Evolutionary conservation across 2,797 vertebrate genomes (phyloP), one percentile per base, ranked within the genome.

Genomic region (Eremophila alpestris): DNA sequence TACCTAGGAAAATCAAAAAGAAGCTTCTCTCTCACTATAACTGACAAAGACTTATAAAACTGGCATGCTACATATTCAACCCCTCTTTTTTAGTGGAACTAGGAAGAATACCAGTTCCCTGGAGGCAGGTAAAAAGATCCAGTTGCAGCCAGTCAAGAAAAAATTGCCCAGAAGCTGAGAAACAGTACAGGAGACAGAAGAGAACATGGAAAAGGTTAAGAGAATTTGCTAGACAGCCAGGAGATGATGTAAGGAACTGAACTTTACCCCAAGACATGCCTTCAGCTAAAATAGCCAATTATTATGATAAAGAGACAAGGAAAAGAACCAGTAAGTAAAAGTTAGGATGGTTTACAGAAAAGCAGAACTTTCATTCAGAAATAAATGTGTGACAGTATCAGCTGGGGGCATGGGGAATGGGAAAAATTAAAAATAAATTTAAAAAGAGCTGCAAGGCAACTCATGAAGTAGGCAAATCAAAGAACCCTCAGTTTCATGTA

Each of bases 211-310:
- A 87, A 93, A 87, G 30, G 49, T 83, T 87, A 78, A 56, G 34
- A 83, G 58, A 91, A 67, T 55, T 71, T 83, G 7, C 54, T 51
- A 52, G 10, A 7, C 41, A 90, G 51, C 29, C 74, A 87, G 51
- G 67, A 49, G 55, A 84, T 30, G 10, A 84, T 85, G 49, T 41
- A 63, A 79, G 63, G 88, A 92, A 71, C 36, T 55, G 55, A 94
- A 77, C 32, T 90, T 68, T 79, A 92, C 63, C 55, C 43, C 78
- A 73, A 87, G 78, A 73, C 26, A 69, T 9, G 70, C 74, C 63
- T 94, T 65, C 67, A 87, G 65, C 70, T 75, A 78, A 92, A 90
- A 82, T 2, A 94, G 40, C 52, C 63, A 48, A 63, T 73, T 59
- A 74, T 43, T 36, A 22, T 20, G 18, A 86, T 43, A 81, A 79